Conservation (phyloP, 2,888 invertebrate genomes). For the Stenodera caucasica region DNA sequence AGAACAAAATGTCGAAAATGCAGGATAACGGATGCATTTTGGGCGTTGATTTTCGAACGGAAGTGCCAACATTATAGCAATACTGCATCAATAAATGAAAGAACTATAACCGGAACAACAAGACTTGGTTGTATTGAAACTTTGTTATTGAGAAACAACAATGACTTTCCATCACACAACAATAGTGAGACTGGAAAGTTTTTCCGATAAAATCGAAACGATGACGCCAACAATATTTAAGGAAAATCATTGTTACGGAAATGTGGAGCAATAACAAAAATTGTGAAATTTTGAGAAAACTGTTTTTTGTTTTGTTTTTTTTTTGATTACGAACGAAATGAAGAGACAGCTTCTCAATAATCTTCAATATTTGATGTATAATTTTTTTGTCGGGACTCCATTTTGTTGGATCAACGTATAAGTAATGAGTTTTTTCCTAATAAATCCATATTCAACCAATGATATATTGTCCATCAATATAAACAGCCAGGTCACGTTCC, state of each 20-base stretch:
- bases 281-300: too few species aligned
- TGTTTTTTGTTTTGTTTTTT: too few species aligned
- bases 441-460: background rate
- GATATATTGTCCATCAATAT: conserved; percentile 9
- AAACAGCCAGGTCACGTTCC: background rate
- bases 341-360: too few species aligned
- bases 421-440: background rate
- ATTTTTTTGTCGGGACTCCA: background rate
- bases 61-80: conserved; percentile 28
- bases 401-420: background rate
- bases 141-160: conserved; percentile 39
- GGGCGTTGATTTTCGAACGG: background rate
- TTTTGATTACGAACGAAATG: too few species aligned
- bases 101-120: conserved; percentile 19
- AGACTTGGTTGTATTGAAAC: conserved; percentile 35
- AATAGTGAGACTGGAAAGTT: conserved; percentile 34
- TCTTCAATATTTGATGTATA: too few species aligned
- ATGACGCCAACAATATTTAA: conserved; percentile 21
- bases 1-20: background rate
- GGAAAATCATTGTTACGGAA: conserved; percentile 7
- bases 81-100: conserved; percentile 24
- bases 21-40: conserved; percentile 9
- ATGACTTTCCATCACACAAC: conserved; percentile 31
- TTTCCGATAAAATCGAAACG: conserved; percentile 18
- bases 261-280: background rate